phyloP scores from a whole-genome alignment of 2,113 vertebrate genomes.

The Lamprotornis superbus region DNA sequence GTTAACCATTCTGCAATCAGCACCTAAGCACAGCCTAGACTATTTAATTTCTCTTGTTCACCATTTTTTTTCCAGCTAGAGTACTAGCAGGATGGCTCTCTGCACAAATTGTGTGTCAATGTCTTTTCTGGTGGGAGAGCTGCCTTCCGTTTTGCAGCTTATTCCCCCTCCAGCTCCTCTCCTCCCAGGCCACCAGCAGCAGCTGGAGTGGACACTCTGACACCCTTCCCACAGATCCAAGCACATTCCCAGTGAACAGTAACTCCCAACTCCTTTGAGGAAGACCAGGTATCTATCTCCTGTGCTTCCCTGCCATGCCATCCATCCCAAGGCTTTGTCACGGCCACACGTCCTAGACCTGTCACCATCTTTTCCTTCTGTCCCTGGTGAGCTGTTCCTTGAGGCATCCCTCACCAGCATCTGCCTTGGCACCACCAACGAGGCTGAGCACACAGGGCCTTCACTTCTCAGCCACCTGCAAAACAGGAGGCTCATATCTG shows the following conservation, averaged over 20 bases:
- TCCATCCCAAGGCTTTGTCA: background rate
- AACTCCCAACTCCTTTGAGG: background rate
- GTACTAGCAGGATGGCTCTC: background rate
- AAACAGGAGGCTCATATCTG: background rate
- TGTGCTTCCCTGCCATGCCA: background rate
- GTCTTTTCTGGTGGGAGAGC: background rate
- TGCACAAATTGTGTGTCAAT: accelerated
- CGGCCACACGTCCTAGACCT: accelerated
- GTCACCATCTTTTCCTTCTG: background rate
- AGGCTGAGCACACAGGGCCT: background rate
- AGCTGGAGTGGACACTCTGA: background rate
- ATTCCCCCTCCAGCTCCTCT: background rate
- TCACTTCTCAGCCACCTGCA: background rate
- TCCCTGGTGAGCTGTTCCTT: background rate
- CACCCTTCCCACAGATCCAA: background rate
- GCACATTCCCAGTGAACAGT: background rate
- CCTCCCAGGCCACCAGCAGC: background rate
- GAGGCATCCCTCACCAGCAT: background rate
- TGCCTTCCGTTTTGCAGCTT: background rate
- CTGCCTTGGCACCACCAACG: background rate
- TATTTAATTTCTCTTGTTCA: background rate
- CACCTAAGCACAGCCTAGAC: background rate
- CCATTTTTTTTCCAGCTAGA: background rate
- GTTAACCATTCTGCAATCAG: background rate
- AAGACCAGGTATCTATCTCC: background rate